Evolutionary conservation across 2,888 invertebrate species (phyloP), one percentile per base, ranked within the genome.

Genomic region (Cheilosia scutellata): DNA sequence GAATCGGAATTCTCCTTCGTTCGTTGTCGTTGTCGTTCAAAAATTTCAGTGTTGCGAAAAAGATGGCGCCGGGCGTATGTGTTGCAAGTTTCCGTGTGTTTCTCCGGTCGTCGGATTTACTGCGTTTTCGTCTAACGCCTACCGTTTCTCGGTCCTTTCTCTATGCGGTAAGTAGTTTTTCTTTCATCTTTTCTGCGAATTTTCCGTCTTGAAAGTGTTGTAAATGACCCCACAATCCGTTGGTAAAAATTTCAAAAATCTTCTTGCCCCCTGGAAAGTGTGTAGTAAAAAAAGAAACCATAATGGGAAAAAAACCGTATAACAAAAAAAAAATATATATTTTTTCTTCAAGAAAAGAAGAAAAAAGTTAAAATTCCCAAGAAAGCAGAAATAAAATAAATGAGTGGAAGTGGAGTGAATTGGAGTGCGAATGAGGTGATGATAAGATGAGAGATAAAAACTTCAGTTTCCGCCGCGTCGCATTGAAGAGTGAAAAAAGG

Each of bases 61-160:
- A 94, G 93, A 94, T 94, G 94, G 94, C 94, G 94, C 93, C 94
- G 92, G 93, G 93, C 91, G 94, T 94, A 92, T 94, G 94, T 93
- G 93, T 93, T 92, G 94, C 94, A 92, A 93, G 93, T 91, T 93
- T 94, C 93, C 94, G 94, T 93, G 92, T 94, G 91, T 92, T 94
- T 91, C 92, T 94, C 90, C 94, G 94, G 29, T 89, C 89, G 63
- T 87, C 94, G 93, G 94, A 94, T 93, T 93, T 94, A 93, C 93
- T 93, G 93, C 94, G 94, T 93, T 88, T 90, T 87, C 91, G 91
- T 63, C 87, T 91, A 84, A 88, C 89, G 88, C 91, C 92, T 76
- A 88, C 80, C 44, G 66, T 74, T 25, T 63, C 42, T 63, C 77
- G 70, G 20, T 87, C 76, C 33, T 72, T 76, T 62, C 58, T 72